Evolutionary conservation across 2,888 invertebrate genomes (phyloP).

Genomic region (Chydorus sphaericus): DNA sequence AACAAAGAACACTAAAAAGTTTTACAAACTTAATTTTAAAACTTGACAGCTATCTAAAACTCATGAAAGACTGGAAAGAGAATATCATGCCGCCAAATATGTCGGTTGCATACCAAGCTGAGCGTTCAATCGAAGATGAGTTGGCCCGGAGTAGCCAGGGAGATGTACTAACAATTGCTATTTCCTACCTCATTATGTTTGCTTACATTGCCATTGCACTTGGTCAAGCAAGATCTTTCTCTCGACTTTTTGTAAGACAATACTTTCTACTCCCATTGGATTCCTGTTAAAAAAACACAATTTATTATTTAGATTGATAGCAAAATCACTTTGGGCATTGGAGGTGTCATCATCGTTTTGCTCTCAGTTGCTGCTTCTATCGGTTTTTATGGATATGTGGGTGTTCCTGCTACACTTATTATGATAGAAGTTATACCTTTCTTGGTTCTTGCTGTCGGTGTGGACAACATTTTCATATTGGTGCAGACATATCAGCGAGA

Average conservation of each 20-base stretch:
- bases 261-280: too few species aligned
- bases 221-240: slow-evolving; percentile 51
- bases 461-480: slow-evolving; percentile 96
- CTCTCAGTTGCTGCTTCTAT: slow-evolving; percentile 85
- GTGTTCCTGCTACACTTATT: slow-evolving; percentile 83
- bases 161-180: slow-evolving; percentile 65
- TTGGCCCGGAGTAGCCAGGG: slow-evolving; percentile 69
- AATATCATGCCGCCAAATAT: slow-evolving; percentile 49
- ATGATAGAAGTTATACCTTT: slow-evolving; percentile 96
- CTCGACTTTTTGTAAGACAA: slow-evolving; percentile 44
- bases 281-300: too few species aligned
- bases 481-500: slow-evolving; percentile 79
- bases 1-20: too few species aligned
- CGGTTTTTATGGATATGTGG: slow-evolving; percentile 79
- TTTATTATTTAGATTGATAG: slow-evolving; percentile 83
- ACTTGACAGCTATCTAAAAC: slow-evolving; percentile 46
- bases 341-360: slow-evolving; percentile 84
- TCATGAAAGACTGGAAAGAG: slow-evolving; percentile 62
- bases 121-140: slow-evolving; percentile 92
- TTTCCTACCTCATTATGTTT: slow-evolving; percentile 89
- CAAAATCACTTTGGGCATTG: slow-evolving; percentile 87
- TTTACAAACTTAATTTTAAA: too few species aligned
- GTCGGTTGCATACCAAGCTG: slow-evolving; percentile 74
- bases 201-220: slow-evolving; percentile 72
- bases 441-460: slow-evolving; percentile 91